These are phyloP conservation scores for Chrysopilus asiliformis DNA, from an alignment of 2,888 invertebrate species.

Conservation along the genomic window DNA sequence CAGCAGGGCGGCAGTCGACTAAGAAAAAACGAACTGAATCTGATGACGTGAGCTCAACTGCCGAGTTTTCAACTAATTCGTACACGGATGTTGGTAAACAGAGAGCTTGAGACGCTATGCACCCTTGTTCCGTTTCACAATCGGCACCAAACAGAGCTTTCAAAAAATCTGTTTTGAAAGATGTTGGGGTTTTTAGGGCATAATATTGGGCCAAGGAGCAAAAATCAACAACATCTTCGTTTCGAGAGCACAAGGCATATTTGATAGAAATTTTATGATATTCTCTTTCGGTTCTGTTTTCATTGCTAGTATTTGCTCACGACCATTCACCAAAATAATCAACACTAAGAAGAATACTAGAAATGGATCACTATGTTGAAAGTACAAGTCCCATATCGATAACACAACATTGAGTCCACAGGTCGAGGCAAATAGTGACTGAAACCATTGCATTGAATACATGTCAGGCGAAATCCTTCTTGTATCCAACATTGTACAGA, in stretches of 20 bases:
- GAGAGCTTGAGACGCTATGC: slow-evolving; percentile 63
- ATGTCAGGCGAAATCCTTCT: slow-evolving; percentile 84
- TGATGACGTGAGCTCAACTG: slow-evolving; percentile 46
- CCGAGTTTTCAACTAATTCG: slow-evolving; percentile 76
- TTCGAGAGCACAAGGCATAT: slow-evolving; percentile 76
- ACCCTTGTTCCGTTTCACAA: slow-evolving; percentile 42
- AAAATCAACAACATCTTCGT: slow-evolving; percentile 94
- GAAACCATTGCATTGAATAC: slow-evolving; percentile 82
- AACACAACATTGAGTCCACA: slow-evolving; percentile 73
- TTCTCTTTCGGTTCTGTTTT: slow-evolving; percentile 54
- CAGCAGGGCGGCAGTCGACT: slow-evolving; percentile 92
- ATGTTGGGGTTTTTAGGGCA: slow-evolving; percentile 80
- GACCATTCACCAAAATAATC: slow-evolving; percentile 89
- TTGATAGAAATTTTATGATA: slow-evolving; percentile 52
- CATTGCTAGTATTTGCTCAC: slow-evolving; percentile 70
- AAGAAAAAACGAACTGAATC: slow-evolving; percentile 79
- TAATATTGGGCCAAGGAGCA: slow-evolving; percentile 95
- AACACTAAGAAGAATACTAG: slow-evolving; percentile 88
- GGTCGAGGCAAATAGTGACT: slow-evolving; percentile 76
- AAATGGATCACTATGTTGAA: slow-evolving; percentile 92
- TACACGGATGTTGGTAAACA: slow-evolving; percentile 93
- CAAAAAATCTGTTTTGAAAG: slow-evolving; percentile 73
- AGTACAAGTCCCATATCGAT: slow-evolving; percentile 94
- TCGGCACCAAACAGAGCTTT: slow-evolving; percentile 48
- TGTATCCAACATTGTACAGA: slow-evolving; percentile 93